phyloP scores from a whole-genome alignment of 2,888 invertebrate genomes.

The Junonia oenone region DNA sequence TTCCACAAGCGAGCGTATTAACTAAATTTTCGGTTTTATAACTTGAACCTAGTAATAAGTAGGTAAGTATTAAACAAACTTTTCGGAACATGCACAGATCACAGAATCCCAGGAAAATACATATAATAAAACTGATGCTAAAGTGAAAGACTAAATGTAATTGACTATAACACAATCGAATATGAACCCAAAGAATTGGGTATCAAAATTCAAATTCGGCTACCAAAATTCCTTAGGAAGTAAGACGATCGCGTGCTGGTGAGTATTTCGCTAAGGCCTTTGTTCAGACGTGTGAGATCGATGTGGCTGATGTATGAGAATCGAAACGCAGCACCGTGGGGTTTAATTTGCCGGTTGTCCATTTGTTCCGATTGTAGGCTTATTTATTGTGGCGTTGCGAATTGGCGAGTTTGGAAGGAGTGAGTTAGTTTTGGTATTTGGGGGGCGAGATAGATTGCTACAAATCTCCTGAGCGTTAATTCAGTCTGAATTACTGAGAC shows the following conservation, averaged over 20 bases:
- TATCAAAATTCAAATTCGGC: slow-evolving; percentile 19
- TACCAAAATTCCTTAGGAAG: slow-evolving; percentile 32
- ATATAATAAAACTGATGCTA: too few species aligned
- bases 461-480: slow-evolving; percentile 7
- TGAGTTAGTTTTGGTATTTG: slow-evolving; percentile 31
- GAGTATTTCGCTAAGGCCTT: slow-evolving; percentile 60
- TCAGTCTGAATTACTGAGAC: neutral
- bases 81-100: too few species aligned
- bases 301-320: slow-evolving; percentile 72
- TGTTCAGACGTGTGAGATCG: slow-evolving; percentile 74
- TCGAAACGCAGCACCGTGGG: slow-evolving; percentile 57
- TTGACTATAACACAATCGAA: slow-evolving; percentile 17
- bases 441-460: slow-evolving; percentile 28
- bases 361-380: slow-evolving; percentile 73
- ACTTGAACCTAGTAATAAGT: too few species aligned
- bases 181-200: slow-evolving; percentile 14
- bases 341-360: slow-evolving; percentile 76
- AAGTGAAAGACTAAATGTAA: too few species aligned
- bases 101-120: too few species aligned
- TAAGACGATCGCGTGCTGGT: slow-evolving; percentile 70
- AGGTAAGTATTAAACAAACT: too few species aligned
- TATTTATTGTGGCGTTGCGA: slow-evolving; percentile 64
- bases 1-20: too few species aligned
- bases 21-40: too few species aligned
- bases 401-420: slow-evolving; percentile 45